These are phyloP conservation scores for Lacerta viridis DNA, from an alignment of 2,797 vertebrate genomes.

Conservation along the genomic window DNA sequence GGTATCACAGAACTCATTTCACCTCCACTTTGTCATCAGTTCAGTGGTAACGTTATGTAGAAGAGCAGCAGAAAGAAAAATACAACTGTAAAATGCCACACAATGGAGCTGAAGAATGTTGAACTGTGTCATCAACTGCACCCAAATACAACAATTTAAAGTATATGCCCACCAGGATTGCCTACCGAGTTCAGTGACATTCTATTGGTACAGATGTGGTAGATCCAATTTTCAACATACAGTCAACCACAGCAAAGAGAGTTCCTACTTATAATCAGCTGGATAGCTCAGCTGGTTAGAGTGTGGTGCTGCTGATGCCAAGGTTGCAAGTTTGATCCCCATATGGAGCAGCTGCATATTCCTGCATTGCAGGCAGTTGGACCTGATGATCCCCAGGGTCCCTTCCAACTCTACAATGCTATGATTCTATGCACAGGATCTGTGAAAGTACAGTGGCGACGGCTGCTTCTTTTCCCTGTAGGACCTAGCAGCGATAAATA, in stretches of 20 bases:
- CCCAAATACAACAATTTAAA: neutral
- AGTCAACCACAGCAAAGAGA: neutral
- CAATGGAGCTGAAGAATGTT: neutral
- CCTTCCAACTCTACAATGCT: too few species aligned
- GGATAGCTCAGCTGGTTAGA: too few species aligned
- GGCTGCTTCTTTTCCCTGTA: neutral
- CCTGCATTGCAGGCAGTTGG: too few species aligned
- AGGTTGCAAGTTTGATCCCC: too few species aligned
- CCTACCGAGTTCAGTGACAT: neutral
- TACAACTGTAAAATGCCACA: neutral
- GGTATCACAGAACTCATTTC: neutral
- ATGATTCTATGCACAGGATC: neutral
- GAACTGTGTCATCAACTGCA: neutral
- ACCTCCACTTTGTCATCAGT: neutral
- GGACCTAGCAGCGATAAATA: neutral
- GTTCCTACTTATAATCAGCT: neutral
- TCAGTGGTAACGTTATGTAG: neutral
- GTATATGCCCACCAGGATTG: neutral
- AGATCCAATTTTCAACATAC: neutral
- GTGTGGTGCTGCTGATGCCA: too few species aligned
- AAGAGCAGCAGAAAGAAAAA: neutral
- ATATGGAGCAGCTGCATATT: too few species aligned
- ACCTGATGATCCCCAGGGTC: too few species aligned
- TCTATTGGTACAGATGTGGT: neutral
- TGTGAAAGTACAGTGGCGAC: neutral